A percentile compares a stretch with the other conserved stretches of the same genome.
Conservation (phyloP, 1,140 invertebrate species). For the Globodera ellingtonae region DNA sequence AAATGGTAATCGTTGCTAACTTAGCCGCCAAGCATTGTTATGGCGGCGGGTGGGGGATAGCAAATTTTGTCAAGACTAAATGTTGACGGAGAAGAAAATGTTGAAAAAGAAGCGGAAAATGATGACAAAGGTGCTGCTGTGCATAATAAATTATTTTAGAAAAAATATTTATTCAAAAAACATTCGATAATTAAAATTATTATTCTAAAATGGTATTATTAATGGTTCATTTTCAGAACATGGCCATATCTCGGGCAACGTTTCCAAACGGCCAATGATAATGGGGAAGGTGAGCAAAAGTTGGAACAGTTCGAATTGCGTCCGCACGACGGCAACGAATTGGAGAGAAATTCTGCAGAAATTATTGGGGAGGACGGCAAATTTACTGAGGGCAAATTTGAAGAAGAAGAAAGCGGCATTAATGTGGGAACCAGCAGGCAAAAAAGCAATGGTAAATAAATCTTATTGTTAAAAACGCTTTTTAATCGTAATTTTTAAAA, state of each 20-base stretch:
- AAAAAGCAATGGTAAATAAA: slow-evolving; percentile 5
- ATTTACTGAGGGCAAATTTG: background rate
- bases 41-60: slow-evolving; percentile 33
- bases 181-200: background rate
- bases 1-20: slow-evolving; percentile 45
- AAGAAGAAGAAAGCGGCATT: slow-evolving; percentile 12
- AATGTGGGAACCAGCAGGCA: slow-evolving; percentile 16
- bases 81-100: background rate
- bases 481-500: slow-evolving; percentile 20
- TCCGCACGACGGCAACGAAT: slow-evolving; percentile 6
- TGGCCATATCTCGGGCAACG: background rate
- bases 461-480: background rate
- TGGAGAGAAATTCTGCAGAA: slow-evolving; percentile 1
- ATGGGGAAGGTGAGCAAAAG: background rate
- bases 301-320: slow-evolving; percentile 11
- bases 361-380: background rate
- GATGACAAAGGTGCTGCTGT: background rate
- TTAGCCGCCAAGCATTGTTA: slow-evolving; percentile 57
- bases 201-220: too few species aligned
- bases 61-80: background rate
- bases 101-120: background rate
- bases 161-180: too few species aligned
- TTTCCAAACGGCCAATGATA: background rate
- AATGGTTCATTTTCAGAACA: background rate
- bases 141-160: too few species aligned